Evolutionary conservation across 2,888 invertebrate species (phyloP), one percentile per base, ranked within the genome.

Genomic region (Diaperis boleti): DNA sequence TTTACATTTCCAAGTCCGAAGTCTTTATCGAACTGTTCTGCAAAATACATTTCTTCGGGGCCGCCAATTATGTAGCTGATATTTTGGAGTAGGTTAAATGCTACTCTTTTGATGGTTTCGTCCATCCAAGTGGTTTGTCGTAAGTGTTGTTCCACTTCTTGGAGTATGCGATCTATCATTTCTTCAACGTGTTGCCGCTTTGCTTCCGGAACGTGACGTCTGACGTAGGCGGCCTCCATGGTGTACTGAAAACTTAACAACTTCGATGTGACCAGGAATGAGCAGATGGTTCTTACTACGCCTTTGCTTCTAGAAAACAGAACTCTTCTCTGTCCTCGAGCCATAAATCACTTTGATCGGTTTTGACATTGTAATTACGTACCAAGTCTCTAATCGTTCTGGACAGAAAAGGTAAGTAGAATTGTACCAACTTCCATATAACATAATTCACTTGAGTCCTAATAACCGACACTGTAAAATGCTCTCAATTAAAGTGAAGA

Each of bases 1-100:
- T 29, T 64, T 59, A 72, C 72, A 50, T 67, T 59, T 45, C 69
- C 63, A 20, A 65, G 20, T 18, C 90, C 72, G 14, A 70, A 18
- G 39, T 68, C 29, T 39, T 67, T 47, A 35, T 69, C 68, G 54
- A 75, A 73, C 35, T 59, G 57, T 6, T 57, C 65, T 10, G 64
- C 63, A 20, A 73, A 62, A 11, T 69, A 69, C 45, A 73, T 68
- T 60, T 75, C 74, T 17, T 72, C 70, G 6, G 74, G 74, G 6
- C 68, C 71, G 8, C 73, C 74, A 13, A 73, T 68, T 35, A 73
- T 55, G 22, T 68, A 61, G 17, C 49, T 60, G n/a, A 70, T 62
- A 15, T 63, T 67, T 20, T 47, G 41, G 5, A 73, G 49, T 67
- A 74, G 72, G 8, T 41, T 37, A 4, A 70, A 39, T 3, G 71